A percentile compares a stretch with the other conserved stretches of the same genome.
phyloP scores from a whole-genome alignment of 2,797 vertebrate genomes.

The Neosilurus mollespiculum region DNA sequence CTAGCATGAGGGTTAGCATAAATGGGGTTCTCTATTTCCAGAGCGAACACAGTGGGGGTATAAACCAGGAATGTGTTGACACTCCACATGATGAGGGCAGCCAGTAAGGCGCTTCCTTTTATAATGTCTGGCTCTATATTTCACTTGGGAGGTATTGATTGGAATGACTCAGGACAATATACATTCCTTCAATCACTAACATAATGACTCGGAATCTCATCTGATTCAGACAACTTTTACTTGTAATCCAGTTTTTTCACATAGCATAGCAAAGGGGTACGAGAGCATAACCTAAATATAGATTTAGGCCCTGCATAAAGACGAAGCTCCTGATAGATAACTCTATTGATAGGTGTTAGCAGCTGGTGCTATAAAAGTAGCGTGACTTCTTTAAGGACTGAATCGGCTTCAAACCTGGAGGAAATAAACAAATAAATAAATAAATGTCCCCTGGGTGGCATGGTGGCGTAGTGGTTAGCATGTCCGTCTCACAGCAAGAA shows the following conservation, averaged over 20 bases:
- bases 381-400: no score
- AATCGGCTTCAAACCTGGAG: no score
- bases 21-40: slow-evolving; percentile 64
- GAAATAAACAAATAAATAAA: no score
- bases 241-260: neutral
- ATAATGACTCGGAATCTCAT: slow-evolving; percentile 25
- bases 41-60: slow-evolving; percentile 58
- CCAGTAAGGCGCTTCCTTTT: slow-evolving; percentile 37
- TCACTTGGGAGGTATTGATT: slow-evolving; percentile 13
- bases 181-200: slow-evolving; percentile 24
- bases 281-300: neutral
- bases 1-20: slow-evolving; percentile 60
- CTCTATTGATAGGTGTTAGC: no score
- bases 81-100: slow-evolving; percentile 48
- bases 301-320: no score
- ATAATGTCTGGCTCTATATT: slow-evolving; percentile 16
- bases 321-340: no score
- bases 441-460: no score
- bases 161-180: slow-evolving; percentile 28
- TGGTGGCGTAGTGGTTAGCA: no score
- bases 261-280: neutral
- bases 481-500: no score
- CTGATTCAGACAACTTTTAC: neutral
- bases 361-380: no score
- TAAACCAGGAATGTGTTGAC: slow-evolving; percentile 64